Base-by-base conservation (phyloP, 2,797 vertebrate genomes). In the Loriculus beryllinus region DNA sequence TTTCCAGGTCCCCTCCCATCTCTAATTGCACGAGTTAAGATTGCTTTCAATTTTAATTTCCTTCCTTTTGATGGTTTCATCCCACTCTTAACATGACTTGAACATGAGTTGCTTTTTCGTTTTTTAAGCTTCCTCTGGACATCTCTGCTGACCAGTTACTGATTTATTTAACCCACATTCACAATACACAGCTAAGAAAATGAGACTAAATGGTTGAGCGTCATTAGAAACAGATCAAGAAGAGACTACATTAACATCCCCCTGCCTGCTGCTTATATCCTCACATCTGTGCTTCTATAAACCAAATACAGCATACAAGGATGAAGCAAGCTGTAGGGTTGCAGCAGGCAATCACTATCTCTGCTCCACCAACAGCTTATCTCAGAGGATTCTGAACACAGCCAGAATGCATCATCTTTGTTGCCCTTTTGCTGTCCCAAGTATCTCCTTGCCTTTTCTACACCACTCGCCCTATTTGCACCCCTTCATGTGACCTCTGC, bases 251-350 rank as follows among this genome's bases (percentile, higher is more conserved):
- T 72, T 54, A 62, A 60, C 1, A 0, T 86, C 40, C 51, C 71
- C 35, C 59, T 43, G 29, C 47, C 51, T 91, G 85, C 64, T 0
- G 4, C 77, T 92, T 90, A 43, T 69, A 90, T 42, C 77, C 60
- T 88, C 88, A 92, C 83, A 96, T 95, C 87, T 92, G 91, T 90
- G 64, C 48, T 65, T 96, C 82, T 86, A 72, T 94, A 96, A 95
- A 97, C 92, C 90, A 96, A 90, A 84, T 28, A 63, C 11, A 42
- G 70, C 80, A 90, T 68, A 90, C 93, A 94, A 95, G 45, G 56
- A 94, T 68, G 48, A 80, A 71, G 42, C 82, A 91, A 88, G 35
- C 82, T 65, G 48, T 56, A 71, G 68, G 11, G 16, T 1, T 88
- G 49, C 80, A 92, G 60, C 48, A 86, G 39, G 29, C 37, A 92